phyloP scores from a whole-genome alignment of 37 sponge, comb jelly and placozoan species.

The Cliona cf. orientalis region DNA sequence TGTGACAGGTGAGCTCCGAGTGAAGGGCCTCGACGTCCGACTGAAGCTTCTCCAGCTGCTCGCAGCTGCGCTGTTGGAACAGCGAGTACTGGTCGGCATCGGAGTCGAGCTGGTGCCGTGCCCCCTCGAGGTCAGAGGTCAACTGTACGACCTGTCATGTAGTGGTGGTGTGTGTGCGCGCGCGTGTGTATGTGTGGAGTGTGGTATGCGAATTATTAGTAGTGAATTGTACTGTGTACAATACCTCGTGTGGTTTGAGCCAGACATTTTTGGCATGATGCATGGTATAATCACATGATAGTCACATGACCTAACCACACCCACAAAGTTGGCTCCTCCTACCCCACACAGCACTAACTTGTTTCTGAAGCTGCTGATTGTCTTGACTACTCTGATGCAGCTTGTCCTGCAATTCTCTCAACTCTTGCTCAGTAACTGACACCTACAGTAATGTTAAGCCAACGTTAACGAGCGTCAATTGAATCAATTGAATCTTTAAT shows the following conservation, averaged over 20 bases:
- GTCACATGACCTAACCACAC: too few species aligned
- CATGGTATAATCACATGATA: too few species aligned
- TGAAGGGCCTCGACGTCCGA: not conserved
- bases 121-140: not conserved
- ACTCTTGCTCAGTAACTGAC: constrained; percentile 17
- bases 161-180: too few species aligned
- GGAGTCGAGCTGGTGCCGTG: not conserved
- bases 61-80: not conserved
- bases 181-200: too few species aligned
- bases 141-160: constrained; percentile 4
- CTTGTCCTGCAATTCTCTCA: constrained; percentile 13
- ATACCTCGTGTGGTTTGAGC: too few species aligned
- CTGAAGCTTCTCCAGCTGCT: not conserved
- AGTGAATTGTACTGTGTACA: too few species aligned
- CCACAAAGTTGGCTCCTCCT: too few species aligned
- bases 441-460: constrained; percentile 5
- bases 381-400: constrained; percentile 4
- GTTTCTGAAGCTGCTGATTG: not conserved
- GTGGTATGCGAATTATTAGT: too few species aligned
- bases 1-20: not conserved
- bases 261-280: too few species aligned
- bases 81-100: not conserved
- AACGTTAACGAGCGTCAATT: not conserved
- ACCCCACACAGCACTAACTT: too few species aligned
- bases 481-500: not conserved